Conservation (phyloP, 2,888 invertebrate species). For the Branchellion lobata region DNA sequence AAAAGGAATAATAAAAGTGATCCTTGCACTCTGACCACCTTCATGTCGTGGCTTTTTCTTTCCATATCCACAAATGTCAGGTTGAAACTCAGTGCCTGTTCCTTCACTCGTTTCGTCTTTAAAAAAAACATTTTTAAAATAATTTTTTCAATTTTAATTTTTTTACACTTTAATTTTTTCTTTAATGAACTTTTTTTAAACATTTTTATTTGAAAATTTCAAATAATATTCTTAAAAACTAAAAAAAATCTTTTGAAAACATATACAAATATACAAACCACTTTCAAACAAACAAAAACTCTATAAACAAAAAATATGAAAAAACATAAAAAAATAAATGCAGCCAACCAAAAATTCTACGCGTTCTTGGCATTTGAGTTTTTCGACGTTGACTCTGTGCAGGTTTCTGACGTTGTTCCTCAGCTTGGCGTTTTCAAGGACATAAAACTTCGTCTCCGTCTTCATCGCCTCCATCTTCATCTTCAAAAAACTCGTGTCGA, state of each 20-base stretch:
- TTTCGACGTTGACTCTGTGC: slow-evolving; percentile 26
- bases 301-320: no score
- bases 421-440: slow-evolving; percentile 28
- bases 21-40: background rate
- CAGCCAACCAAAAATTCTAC: background rate
- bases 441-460: slow-evolving; percentile 23
- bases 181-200: background rate
- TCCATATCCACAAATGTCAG: slow-evolving; percentile 25
- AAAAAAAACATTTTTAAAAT: no score
- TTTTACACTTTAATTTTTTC: background rate
- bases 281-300: no score
- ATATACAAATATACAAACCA: no score
- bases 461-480: slow-evolving; percentile 13
- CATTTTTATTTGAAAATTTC: background rate
- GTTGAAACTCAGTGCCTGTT: slow-evolving; percentile 28
- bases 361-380: slow-evolving; percentile 33
- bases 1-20: no score
- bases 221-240: no score
- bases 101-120: slow-evolving; percentile 22
- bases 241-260: no score
- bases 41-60: slow-evolving; percentile 31
- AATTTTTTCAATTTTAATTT: no score
- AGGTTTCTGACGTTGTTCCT: slow-evolving; percentile 6
- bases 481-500: background rate
- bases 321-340: no score